A percentile compares a stretch with the other conserved stretches of the same genome.
phyloP scores from a whole-genome alignment of 2,888 invertebrate genomes.

The Pammene aurita region DNA sequence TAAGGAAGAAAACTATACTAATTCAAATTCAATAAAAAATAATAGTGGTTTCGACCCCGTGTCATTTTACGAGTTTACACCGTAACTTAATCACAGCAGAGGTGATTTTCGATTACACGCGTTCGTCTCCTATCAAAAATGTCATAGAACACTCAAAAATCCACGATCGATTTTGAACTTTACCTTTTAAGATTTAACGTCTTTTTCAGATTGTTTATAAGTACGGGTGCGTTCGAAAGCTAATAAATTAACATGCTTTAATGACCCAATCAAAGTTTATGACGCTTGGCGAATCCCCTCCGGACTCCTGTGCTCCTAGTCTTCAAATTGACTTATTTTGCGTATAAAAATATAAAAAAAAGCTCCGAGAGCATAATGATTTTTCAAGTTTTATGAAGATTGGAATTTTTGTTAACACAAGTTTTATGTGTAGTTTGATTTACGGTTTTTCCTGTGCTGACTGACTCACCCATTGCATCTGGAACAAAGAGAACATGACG shows the following conservation, averaged over 20 bases:
- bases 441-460: conserved; percentile 67
- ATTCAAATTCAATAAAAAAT: conserved; percentile 45
- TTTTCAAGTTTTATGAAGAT: conserved; percentile 81
- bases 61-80: conserved; percentile 45
- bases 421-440: conserved; percentile 71
- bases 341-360: conserved; percentile 56
- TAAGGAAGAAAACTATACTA: conserved; percentile 23
- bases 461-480: conserved; percentile 91
- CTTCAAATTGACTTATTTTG: conserved; percentile 81
- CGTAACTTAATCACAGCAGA: conserved; percentile 66
- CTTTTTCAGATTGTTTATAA: conserved; percentile 69
- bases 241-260: conserved; percentile 83
- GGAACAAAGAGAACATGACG: conserved; percentile 83
- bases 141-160: conserved; percentile 57
- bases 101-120: conserved; percentile 76
- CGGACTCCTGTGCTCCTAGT: conserved; percentile 82
- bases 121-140: conserved; percentile 56
- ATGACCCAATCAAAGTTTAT: conserved; percentile 84
- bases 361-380: conserved; percentile 68
- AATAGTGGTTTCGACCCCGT: conserved; percentile 33
- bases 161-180: conserved; percentile 53
- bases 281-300: conserved; percentile 79
- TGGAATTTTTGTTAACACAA: conserved; percentile 78
- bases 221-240: conserved; percentile 72
- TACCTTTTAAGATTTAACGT: conserved; percentile 60